A percentile compares a stretch with the other conserved stretches of the same genome.
Evolutionary conservation across 2,113 vertebrate genomes (phyloP).

Genomic region (Hydrolagus affinis): DNA sequence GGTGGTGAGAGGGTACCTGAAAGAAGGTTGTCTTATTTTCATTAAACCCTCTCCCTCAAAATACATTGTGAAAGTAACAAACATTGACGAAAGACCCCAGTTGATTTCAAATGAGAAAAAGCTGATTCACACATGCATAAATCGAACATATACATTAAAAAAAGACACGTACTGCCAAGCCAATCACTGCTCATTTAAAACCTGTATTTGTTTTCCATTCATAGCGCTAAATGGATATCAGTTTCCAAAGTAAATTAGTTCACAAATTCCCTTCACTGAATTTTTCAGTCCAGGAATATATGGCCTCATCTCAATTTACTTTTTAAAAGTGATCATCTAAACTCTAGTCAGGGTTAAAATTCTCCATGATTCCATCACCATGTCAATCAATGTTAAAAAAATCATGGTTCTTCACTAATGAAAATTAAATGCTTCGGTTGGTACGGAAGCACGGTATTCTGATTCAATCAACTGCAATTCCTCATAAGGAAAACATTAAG

Average conservation of each 20-base stretch:
- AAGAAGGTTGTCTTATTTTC: neutral
- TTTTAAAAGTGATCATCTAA: neutral
- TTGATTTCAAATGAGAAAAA: neutral
- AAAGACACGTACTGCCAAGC: too few species aligned
- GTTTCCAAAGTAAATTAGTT: too few species aligned
- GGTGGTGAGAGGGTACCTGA: neutral
- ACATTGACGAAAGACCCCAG: too few species aligned
- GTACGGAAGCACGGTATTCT: slow-evolving; percentile 27
- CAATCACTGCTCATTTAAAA: too few species aligned
- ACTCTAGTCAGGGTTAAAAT: neutral
- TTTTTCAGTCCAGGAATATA: neutral
- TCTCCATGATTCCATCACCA: slow-evolving; percentile 20
- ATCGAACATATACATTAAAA: too few species aligned
- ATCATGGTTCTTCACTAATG: slow-evolving; percentile 29
- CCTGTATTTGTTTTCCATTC: too few species aligned
- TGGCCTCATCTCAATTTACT: neutral
- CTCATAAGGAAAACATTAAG: slow-evolving; percentile 31
- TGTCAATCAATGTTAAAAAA: slow-evolving; percentile 25
- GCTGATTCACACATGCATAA: too few species aligned
- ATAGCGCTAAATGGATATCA: too few species aligned
- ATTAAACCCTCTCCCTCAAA: too few species aligned
- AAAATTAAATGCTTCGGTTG: slow-evolving; percentile 32
- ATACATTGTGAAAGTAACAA: too few species aligned
- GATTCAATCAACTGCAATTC: slow-evolving; percentile 29
- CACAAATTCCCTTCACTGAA: neutral